Base-by-base conservation (phyloP, 2,797 vertebrate genomes). In the Syngnathus acus region DNA sequence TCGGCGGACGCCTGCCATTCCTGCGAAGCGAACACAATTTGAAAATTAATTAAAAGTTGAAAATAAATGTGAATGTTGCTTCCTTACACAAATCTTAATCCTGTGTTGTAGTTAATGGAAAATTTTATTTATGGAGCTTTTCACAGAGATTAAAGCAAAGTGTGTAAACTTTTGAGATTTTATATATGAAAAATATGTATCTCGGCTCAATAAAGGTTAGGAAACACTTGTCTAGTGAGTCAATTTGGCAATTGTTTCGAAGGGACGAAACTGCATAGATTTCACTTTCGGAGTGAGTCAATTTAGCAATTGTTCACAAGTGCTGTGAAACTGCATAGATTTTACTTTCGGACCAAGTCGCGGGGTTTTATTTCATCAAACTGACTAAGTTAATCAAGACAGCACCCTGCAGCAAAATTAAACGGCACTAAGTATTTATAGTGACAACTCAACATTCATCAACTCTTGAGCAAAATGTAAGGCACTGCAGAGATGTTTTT, bases 1-100 rank as follows among this genome's bases (percentile, higher is more conserved):
- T 95, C 92, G 70, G 81, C 78, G 65, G 92, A 89, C 68, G 92
- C 92, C 84, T 90, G 92, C 88, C 94, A 96, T 91, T 90, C 91
- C 97, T 98, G 81, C 62, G 85, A 79, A 21, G 82, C 43, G n/a
- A 73, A 68, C 37, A 54, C 39, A 65, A 9, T 40, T 70, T 21
- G 17, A 59, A 32, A 26, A 16, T 26, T 23, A 26, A 66, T 67
- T 21, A 26, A 5, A 5, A 57, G 39, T 13, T 17, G 23, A 10
- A 62, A 1, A 69, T 37, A 51, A 11, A 66, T 9, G 62, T 9
- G 2, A 40, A 11, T 38, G 16, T 58, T 62, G 68, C 14, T 11
- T 61, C 26, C 43, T 69, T 14, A 77, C 8, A 60, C 39, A 76
- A 14, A 64, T 50, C 8, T 13, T 5, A n/a, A 68, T 14, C 6